phyloP scores from a whole-genome alignment of 92 coral and sea anemone genomes.

The Heliopora coerulea region DNA sequence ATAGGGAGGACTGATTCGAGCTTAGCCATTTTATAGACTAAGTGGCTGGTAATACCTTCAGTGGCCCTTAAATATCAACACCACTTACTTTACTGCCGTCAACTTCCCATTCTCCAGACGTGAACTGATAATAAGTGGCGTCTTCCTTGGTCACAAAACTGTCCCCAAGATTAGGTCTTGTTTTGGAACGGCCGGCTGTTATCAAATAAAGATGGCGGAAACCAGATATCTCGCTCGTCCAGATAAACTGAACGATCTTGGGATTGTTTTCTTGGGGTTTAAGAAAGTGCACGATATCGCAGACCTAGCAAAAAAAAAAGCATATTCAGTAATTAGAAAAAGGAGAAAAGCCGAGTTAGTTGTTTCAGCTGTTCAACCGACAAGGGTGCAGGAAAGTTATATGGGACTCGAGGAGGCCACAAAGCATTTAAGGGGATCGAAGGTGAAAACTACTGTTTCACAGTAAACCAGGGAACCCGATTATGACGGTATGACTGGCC shows the following conservation, averaged over 20 bases:
- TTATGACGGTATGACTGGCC: too few relatives aligned
- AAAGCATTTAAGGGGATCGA: too few relatives aligned
- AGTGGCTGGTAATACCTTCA: too few relatives aligned
- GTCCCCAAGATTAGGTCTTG: conserved; percentile 58
- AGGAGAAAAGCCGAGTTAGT: neutral
- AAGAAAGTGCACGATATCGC: conserved; percentile 76
- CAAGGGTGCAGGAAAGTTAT: too few relatives aligned
- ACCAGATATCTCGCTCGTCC: conserved; percentile 98
- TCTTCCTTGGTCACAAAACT: conserved; percentile 81
- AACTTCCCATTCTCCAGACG: conserved; percentile 98
- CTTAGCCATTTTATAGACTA: too few relatives aligned
- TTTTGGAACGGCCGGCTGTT: conserved; percentile 62
- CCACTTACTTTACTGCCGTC: conserved; percentile 83
- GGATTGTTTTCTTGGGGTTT: conserved; percentile 40
- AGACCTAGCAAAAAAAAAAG: conserved; percentile 55
- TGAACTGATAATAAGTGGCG: conserved; percentile 84
- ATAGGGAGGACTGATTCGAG: too few relatives aligned
- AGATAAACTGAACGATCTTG: conserved; percentile 69
- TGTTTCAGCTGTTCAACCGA: too few relatives aligned
- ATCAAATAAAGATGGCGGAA: conserved; percentile 92
- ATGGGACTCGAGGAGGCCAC: too few relatives aligned
- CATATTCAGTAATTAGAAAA: neutral
- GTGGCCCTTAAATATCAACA: too few relatives aligned
- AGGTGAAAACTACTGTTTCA: too few relatives aligned
- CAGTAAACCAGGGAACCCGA: too few relatives aligned